Evolutionary conservation across 2,888 invertebrate genomes (phyloP).

Genomic region (Tetragnatha montana): DNA sequence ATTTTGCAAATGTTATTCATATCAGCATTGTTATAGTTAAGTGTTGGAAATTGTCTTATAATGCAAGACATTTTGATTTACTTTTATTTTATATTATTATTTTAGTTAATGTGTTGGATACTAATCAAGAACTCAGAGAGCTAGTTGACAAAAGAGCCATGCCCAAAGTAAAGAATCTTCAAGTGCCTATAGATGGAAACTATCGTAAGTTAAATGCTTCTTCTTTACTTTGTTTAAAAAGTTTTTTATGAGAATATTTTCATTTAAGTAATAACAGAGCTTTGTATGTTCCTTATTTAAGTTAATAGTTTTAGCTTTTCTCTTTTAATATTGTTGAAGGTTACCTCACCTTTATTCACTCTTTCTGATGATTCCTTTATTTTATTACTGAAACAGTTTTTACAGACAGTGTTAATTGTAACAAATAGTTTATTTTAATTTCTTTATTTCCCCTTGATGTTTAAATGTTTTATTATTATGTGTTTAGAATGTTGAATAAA

Average conservation of each 20-base stretch:
- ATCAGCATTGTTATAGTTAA: too few relatives aligned
- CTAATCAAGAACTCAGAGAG: conserved; percentile 86
- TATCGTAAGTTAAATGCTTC: conserved; percentile 78
- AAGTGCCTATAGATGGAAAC: conserved; percentile 91
- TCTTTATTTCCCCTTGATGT: not conserved
- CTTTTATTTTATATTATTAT: not conserved
- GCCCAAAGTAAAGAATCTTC: conserved; percentile 90
- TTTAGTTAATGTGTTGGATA: conserved; percentile 80
- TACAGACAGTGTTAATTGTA: not conserved
- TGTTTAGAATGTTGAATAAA: not conserved
- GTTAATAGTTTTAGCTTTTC: too few relatives aligned
- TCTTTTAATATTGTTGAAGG: too few relatives aligned
- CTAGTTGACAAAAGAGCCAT: conserved; percentile 85
- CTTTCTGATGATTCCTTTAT: not conserved
- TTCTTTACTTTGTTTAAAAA: too few relatives aligned
- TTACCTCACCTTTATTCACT: not conserved
- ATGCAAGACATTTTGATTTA: not conserved
- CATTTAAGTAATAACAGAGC: too few relatives aligned
- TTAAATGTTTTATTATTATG: not conserved
- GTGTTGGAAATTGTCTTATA: not conserved
- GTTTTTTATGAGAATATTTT: too few relatives aligned
- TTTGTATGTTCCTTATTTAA: too few relatives aligned
- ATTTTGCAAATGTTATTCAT: too few relatives aligned
- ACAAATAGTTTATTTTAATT: not conserved
- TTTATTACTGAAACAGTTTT: not conserved